phyloP scores from a whole-genome alignment of 2,888 invertebrate species.

The Glyphotaelius pellucidus region DNA sequence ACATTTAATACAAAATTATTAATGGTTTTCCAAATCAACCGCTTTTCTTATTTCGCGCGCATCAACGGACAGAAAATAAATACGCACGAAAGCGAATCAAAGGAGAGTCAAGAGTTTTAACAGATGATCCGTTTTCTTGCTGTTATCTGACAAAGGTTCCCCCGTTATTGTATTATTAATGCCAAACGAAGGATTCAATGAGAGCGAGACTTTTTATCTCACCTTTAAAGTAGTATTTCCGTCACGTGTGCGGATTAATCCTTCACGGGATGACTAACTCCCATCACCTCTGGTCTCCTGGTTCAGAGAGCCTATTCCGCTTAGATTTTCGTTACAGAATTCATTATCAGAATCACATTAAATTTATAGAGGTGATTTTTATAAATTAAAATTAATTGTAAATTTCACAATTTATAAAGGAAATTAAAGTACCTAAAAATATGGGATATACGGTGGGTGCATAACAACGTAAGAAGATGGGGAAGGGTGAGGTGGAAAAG shows the following conservation, averaged over 20 bases:
- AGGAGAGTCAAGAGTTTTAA: neutral
- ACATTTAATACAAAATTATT: neutral
- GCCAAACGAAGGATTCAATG: constrained; percentile 31
- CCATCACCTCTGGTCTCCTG: neutral
- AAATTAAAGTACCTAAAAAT: too few relatives aligned
- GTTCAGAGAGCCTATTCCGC: neutral
- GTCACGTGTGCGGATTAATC: constrained; percentile 48
- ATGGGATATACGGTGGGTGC: too few relatives aligned
- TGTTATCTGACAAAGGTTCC: constrained; percentile 21
- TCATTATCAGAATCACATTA: neutral
- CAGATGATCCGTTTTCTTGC: constrained; percentile 11
- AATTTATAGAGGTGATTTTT: neutral
- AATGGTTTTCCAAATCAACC: neutral
- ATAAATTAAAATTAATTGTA: too few relatives aligned
- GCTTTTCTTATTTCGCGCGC: neutral
- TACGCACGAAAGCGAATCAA: neutral
- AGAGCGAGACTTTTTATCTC: constrained; percentile 43
- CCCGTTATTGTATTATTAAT: constrained; percentile 35
- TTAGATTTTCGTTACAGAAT: neutral
- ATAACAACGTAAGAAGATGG: too few relatives aligned
- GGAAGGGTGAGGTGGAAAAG: too few relatives aligned
- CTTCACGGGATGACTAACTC: constrained; percentile 39
- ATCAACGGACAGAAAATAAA: neutral
- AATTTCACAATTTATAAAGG: too few relatives aligned
- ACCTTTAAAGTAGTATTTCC: constrained; percentile 32